These are phyloP conservation scores for Agapornis roseicollis DNA, from an alignment of 2,113 vertebrate genomes.

Conservation along the genomic window DNA sequence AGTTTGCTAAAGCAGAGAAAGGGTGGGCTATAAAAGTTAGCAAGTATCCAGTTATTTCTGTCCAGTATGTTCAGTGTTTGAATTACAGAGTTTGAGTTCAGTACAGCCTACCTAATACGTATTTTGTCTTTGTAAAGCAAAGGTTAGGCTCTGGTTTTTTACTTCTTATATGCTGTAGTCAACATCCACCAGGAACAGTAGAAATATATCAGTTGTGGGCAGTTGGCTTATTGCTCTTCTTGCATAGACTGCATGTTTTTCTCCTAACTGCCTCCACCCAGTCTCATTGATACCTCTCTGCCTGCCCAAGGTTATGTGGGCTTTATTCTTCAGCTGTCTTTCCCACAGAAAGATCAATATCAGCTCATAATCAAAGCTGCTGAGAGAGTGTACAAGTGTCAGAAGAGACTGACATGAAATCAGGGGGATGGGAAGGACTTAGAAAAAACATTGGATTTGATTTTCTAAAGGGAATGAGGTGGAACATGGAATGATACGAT, in stretches of 20 bases:
- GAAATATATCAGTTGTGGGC: neutral
- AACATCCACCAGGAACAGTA: neutral
- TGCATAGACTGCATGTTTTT: neutral
- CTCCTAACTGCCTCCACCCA: neutral
- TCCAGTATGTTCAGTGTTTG: neutral
- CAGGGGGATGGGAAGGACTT: neutral
- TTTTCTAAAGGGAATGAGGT: neutral
- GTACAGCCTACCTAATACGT: neutral
- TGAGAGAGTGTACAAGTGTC: neutral
- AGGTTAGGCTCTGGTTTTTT: neutral
- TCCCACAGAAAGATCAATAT: neutral
- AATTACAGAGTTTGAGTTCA: neutral
- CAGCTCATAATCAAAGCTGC: neutral
- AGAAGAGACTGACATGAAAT: neutral
- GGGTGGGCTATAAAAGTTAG: neutral
- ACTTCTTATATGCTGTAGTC: neutral
- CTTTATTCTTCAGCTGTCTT: neutral
- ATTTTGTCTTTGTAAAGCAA: neutral
- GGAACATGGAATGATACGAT: rapidly evolving
- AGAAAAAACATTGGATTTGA: neutral
- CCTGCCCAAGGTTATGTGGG: neutral
- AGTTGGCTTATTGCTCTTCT: neutral
- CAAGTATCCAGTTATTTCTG: neutral
- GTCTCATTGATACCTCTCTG: neutral
- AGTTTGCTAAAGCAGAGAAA: neutral